Evolutionary conservation across 1,140 invertebrate species (phyloP).

Genomic region (Drosophila subpulchrella): DNA sequence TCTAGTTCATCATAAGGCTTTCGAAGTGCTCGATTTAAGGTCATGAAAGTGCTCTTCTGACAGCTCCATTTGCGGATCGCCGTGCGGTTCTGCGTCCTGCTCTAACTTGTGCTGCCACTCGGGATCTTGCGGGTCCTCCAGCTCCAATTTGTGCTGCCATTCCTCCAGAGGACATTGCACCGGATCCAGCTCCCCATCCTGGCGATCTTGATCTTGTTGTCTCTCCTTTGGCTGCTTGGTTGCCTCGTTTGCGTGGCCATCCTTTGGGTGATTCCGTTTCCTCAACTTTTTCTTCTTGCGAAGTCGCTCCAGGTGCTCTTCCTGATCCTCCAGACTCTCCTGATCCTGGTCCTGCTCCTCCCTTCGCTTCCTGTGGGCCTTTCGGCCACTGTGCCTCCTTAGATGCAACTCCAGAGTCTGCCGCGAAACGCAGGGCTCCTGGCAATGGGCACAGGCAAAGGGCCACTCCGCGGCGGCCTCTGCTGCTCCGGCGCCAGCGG

Average conservation of each 20-base stretch:
- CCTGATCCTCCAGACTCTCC: background rate
- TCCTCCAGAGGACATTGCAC: background rate
- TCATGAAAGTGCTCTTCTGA: conserved; percentile 1
- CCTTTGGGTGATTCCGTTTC: background rate
- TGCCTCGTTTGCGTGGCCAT: background rate
- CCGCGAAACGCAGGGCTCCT: conserved; percentile 51
- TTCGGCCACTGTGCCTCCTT: conserved; percentile 31
- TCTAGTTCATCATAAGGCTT: background rate
- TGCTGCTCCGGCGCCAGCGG: conserved; percentile 18
- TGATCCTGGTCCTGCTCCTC: background rate
- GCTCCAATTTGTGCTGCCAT: background rate
- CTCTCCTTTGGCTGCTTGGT: background rate
- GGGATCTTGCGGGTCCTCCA: background rate
- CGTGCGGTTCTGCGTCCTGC: background rate
- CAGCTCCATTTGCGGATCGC: background rate
- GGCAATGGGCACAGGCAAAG: conserved; percentile 48
- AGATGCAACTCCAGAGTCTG: conserved; percentile 53
- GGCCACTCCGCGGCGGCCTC: conserved; percentile 23
- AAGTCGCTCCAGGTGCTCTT: background rate
- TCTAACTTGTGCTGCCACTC: conserved; percentile 6
- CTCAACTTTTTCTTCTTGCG: background rate
- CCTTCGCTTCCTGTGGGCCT: background rate
- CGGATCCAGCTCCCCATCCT: background rate
- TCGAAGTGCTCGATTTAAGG: background rate
- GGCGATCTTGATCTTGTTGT: background rate